Evolutionary conservation across 2,113 vertebrate species (phyloP).

Genomic region (Apus apus): DNA sequence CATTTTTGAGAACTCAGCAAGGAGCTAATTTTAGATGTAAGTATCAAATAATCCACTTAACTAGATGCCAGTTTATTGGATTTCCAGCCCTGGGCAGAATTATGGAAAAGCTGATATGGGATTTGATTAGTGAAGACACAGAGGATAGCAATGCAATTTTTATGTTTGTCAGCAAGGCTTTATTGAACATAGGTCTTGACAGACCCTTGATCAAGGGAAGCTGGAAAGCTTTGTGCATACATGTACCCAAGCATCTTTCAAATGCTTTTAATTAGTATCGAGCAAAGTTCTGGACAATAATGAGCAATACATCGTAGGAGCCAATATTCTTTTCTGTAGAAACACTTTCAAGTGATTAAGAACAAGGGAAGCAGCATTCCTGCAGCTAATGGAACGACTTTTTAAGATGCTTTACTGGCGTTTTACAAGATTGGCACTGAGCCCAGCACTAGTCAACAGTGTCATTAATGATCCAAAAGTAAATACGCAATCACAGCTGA

Average conservation of each 20-base stretch:
- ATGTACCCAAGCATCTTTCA: background rate
- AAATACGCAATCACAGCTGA: slow-evolving; percentile 57
- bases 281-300: background rate
- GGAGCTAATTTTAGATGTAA: slow-evolving; percentile 24
- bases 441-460: slow-evolving; percentile 44
- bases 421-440: slow-evolving; percentile 45
- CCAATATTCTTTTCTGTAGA: background rate
- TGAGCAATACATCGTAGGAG: background rate
- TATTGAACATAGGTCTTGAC: background rate
- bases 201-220: background rate
- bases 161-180: background rate
- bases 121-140: slow-evolving; percentile 37
- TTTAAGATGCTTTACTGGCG: slow-evolving; percentile 23
- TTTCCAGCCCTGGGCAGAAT: slow-evolving; percentile 12
- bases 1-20: slow-evolving; percentile 5
- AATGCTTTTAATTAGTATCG: slow-evolving; percentile 25
- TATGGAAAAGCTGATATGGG: background rate
- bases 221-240: background rate
- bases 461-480: slow-evolving; percentile 51
- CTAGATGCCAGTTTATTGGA: background rate
- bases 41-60: slow-evolving; percentile 38
- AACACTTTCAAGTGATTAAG: background rate
- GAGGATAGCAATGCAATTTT: background rate
- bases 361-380: background rate
- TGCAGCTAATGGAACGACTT: background rate